phyloP scores from a whole-genome alignment of 2,797 vertebrate species.

The Holocentrus rufus region DNA sequence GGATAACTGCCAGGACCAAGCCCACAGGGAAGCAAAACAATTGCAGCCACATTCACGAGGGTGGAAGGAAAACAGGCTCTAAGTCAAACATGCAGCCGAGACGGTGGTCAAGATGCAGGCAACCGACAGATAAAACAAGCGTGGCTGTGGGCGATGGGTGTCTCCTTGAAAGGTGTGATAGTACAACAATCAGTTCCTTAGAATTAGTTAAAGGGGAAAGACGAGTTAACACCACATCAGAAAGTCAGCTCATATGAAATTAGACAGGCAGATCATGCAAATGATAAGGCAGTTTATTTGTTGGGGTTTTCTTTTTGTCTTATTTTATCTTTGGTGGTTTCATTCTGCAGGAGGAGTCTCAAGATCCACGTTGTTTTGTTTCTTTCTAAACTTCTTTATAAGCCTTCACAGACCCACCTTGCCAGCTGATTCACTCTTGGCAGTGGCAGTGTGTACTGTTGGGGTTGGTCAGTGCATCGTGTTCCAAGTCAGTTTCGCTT shows the following conservation, averaged over 20 bases:
- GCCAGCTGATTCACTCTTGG: constrained; percentile 45
- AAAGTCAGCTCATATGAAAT: constrained; percentile 7
- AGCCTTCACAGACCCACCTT: constrained; percentile 28
- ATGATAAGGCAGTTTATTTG: constrained; percentile 64
- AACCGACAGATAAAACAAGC: constrained; percentile 46
- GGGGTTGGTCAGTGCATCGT: constrained; percentile 70
- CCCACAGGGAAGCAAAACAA: constrained; percentile 44
- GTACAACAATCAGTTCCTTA: constrained; percentile 8
- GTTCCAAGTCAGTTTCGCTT: constrained; percentile 37
- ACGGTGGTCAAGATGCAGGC: constrained; percentile 20
- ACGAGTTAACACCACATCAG: constrained; percentile 9
- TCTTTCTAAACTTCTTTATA: constrained; percentile 41
- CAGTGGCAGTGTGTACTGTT: constrained; percentile 48
- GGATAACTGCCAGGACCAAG: constrained; percentile 58
- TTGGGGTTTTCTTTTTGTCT: constrained; percentile 14
- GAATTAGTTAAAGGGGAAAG: neutral
- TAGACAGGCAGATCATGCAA: constrained; percentile 79
- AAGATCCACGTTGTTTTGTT: constrained; percentile 40
- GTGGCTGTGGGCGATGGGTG: constrained; percentile 12
- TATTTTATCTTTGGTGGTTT: constrained; percentile 36
- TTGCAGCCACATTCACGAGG: constrained; percentile 33
- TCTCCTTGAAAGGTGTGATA: constrained; percentile 34
- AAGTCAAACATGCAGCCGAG: constrained; percentile 51
- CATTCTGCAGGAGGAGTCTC: constrained; percentile 38
- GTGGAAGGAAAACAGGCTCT: constrained; percentile 40